Evolutionary conservation across 2,797 vertebrate species (phyloP).

Genomic region (Rhinoraja longicauda): DNA sequence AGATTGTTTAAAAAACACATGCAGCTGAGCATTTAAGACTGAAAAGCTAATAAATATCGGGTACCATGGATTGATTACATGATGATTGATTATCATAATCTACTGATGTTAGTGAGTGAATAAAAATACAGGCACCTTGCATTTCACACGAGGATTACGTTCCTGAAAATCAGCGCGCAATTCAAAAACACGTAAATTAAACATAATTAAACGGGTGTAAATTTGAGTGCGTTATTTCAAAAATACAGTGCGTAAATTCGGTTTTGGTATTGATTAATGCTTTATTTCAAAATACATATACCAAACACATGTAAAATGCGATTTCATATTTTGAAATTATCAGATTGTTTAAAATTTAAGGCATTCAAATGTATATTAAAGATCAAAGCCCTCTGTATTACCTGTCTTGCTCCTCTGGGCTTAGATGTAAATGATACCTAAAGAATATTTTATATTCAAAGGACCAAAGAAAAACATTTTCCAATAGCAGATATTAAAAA

Average conservation of each 20-base stretch:
- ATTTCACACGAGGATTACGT: no score
- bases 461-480: not conserved
- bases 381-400: not conserved
- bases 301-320: no score
- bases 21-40: conserved; percentile 54
- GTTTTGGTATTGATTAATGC: no score
- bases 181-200: no score
- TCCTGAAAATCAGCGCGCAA: no score
- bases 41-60: conserved; percentile 45
- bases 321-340: conserved; percentile 50
- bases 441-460: conserved; percentile 48
- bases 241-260: no score
- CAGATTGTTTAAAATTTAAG: conserved; percentile 59
- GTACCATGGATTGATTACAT: conserved; percentile 52
- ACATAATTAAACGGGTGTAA: no score
- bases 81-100: conserved; percentile 62
- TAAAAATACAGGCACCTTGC: conserved; percentile 48
- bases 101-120: conserved; percentile 60
- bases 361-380: conserved; percentile 43
- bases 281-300: no score
- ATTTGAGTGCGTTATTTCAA: no score
- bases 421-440: not conserved
- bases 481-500: no score
- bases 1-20: conserved; percentile 56
- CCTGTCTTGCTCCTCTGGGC: not conserved